These are phyloP conservation scores for Mirounga angustirostris DNA, from an alignment of 2,113 vertebrate species.

Conservation along the genomic window DNA sequence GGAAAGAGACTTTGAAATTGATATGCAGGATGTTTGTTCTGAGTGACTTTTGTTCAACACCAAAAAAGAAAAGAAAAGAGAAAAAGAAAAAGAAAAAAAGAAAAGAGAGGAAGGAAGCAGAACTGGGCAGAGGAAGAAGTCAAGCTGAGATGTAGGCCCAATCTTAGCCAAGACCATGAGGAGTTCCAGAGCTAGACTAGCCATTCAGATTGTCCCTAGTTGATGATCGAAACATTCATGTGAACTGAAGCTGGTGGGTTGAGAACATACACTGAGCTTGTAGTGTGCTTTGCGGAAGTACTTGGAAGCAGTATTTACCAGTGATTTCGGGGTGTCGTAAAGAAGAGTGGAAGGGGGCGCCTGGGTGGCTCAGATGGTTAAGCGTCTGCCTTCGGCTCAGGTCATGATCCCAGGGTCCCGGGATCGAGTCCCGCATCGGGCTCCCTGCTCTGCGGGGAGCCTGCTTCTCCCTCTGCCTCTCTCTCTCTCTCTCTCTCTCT, in stretches of 20 bases:
- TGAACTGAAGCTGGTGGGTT: constrained; percentile 93
- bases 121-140: neutral
- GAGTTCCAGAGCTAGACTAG: neutral
- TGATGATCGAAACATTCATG: constrained; percentile 78
- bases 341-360: constrained; percentile 89
- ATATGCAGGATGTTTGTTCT: neutral
- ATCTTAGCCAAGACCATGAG: neutral
- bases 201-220: neutral
- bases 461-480: too few relatives aligned
- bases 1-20: neutral
- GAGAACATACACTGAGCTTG: constrained; percentile 93
- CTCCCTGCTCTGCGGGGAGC: too few relatives aligned
- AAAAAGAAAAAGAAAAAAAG: too few relatives aligned
- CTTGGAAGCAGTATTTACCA: constrained; percentile 89
- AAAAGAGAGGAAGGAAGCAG: neutral
- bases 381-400: too few relatives aligned
- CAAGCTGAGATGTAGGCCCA: neutral
- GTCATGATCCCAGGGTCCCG: too few relatives aligned
- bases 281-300: constrained; percentile 88
- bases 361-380: too few relatives aligned
- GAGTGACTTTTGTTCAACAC: neutral
- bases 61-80: too few relatives aligned
- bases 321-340: constrained; percentile 91
- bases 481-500: too few relatives aligned
- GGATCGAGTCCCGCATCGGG: too few relatives aligned